These are phyloP conservation scores for Drosophila macrothrix DNA, from an alignment of 2,888 invertebrate species.

Conservation along the genomic window DNA sequence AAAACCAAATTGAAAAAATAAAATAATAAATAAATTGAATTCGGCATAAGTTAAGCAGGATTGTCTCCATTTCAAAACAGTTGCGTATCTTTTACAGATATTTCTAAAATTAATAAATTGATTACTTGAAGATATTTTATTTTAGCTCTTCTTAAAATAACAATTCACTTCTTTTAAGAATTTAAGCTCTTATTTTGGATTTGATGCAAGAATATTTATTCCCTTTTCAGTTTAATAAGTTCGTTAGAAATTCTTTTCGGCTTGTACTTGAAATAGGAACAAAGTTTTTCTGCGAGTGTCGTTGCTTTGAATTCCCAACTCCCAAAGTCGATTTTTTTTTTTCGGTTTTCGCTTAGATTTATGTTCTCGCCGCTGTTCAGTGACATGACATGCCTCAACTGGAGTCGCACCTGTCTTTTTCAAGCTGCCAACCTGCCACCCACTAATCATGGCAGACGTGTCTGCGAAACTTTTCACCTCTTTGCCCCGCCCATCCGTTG, in stretches of 20 bases:
- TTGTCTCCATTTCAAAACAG: neutral
- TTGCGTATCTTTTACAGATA: neutral
- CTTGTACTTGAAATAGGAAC: neutral
- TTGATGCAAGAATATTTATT: neutral
- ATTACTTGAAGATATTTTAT: neutral
- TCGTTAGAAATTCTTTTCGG: neutral
- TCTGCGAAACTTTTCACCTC: conserved; percentile 38
- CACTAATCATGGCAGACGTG: conserved; percentile 65
- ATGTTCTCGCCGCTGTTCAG: conserved; percentile 47
- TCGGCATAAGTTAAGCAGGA: too few relatives aligned
- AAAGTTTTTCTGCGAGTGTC: neutral
- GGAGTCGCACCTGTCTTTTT: conserved; percentile 43
- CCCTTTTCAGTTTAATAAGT: neutral
- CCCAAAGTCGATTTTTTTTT: neutral
- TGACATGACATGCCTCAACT: conserved; percentile 58
- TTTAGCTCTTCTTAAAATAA: neutral
- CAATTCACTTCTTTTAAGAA: neutral
- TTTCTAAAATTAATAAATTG: neutral
- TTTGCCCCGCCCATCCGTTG: neutral
- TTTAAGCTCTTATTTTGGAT: neutral
- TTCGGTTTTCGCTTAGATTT: conserved; percentile 52
- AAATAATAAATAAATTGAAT: neutral
- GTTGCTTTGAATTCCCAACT: conserved; percentile 1
- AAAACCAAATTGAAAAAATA: neutral
- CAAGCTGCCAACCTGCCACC: conserved; percentile 35